Conservation (phyloP, 2,888 invertebrate species). For the Dromius quadrimaculatus region DNA sequence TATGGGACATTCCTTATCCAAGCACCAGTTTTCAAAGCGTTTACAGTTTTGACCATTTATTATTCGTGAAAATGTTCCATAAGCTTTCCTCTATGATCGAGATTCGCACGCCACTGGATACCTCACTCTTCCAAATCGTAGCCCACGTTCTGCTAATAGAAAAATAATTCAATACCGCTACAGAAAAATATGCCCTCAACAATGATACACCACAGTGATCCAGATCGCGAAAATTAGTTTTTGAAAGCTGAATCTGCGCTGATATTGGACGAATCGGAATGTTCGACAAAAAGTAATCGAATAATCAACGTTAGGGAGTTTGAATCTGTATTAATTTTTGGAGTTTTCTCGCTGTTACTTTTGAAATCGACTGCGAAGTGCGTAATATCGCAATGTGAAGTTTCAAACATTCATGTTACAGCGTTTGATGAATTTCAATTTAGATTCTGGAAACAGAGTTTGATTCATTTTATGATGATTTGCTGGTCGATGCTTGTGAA, state of each 20-base stretch:
- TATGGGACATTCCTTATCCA: too few relatives aligned
- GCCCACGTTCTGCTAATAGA: constrained; percentile 34
- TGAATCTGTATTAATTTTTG: constrained; percentile 29
- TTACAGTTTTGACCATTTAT: too few relatives aligned
- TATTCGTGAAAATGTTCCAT: too few relatives aligned
- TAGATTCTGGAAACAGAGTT: too few relatives aligned
- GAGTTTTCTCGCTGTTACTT: constrained; percentile 23
- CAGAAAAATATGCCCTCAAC: background rate
- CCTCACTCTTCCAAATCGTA: constrained; percentile 17
- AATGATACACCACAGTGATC: constrained; percentile 26
- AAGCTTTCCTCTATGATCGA: too few relatives aligned
- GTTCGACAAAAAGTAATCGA: constrained; percentile 41
- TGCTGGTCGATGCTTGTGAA: too few relatives aligned
- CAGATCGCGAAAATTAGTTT: constrained; percentile 39
- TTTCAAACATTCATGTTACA: too few relatives aligned
- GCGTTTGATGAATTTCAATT: too few relatives aligned
- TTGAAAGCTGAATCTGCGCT: constrained; percentile 38
- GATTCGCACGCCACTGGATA: too few relatives aligned
- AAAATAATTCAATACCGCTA: constrained; percentile 34
- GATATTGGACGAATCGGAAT: constrained; percentile 40
- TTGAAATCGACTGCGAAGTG: constrained; percentile 24
- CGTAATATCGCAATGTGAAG: background rate
- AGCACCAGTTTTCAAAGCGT: too few relatives aligned
- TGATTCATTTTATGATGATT: too few relatives aligned
- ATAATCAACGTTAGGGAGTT: constrained; percentile 33